Conservation (phyloP, 2,113 vertebrate species). For the Puntigrus tetrazona region DNA sequence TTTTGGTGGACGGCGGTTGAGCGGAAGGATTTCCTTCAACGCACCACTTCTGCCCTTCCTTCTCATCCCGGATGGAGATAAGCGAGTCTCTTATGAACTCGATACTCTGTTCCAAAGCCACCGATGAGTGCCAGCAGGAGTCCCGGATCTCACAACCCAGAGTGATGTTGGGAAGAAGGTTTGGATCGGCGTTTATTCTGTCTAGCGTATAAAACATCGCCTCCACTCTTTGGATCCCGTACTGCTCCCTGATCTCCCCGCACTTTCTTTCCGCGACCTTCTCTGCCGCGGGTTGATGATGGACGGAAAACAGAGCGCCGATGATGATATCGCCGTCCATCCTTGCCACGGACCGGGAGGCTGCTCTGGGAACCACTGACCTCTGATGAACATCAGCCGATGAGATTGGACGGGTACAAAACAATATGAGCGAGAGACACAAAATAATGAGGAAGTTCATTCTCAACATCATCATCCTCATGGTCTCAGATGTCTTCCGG, state of each 20-base stretch:
- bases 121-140: constrained; percentile 98
- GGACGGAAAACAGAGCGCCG: constrained; percentile 95
- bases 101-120: constrained; percentile 97
- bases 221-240: constrained; percentile 97
- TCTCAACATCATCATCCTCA: constrained; percentile 72
- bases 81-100: constrained; percentile 98
- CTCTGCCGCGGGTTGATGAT: constrained; percentile 95
- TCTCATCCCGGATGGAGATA: constrained; percentile 92
- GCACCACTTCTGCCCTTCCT: constrained; percentile 86
- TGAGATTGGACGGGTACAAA: constrained; percentile 32
- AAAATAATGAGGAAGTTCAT: constrained; percentile 77
- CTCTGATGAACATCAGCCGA: constrained; percentile 74
- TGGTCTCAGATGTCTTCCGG: constrained; percentile 59
- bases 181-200: constrained; percentile 89
- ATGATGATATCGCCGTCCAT: constrained; percentile 98
- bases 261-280: constrained; percentile 98
- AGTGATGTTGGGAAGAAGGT: constrained; percentile 89
- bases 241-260: constrained; percentile 93
- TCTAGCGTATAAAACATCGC: constrained; percentile 97
- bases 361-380: constrained; percentile 78
- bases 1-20: constrained; percentile 81
- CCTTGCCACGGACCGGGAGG: constrained; percentile 88
- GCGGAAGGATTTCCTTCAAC: constrained; percentile 82
- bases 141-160: constrained; percentile 97
- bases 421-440: constrained; percentile 68